Base-by-base conservation (phyloP, 2,797 vertebrate species). In the Otolemur crassicaudatus region DNA sequence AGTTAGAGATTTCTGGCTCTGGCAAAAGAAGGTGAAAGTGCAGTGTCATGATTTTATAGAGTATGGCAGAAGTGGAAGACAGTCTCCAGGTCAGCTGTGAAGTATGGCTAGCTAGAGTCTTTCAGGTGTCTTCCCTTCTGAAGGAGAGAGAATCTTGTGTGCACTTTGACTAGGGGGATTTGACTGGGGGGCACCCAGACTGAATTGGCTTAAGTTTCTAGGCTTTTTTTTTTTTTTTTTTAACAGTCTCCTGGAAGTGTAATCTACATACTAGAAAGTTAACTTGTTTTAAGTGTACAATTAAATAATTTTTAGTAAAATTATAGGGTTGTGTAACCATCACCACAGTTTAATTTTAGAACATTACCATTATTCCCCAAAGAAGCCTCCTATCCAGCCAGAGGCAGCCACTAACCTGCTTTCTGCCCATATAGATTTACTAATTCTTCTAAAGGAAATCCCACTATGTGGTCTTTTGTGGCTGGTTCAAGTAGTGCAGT, bases 271-370 rank as follows among this genome's bases (percentile, higher is more conserved):
- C 58, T 31, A 9, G 31, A 27, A 60, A 46, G 40, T 72, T 56
- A 43, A 29, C 80, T 34, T 34, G 63, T 37, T 40, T 76, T 58
- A 34, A 79, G 60, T 53, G 10, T 43, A 16, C 56, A 49, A n/a
- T 84, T 87, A 72, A 94, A 63, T 92, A 40, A 76, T 73, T 90
- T 94, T 93, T 77, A 34, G 85, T 69, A 49, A 84, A 87, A 73
- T 76, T 29, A 23, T 19, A 87, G 92, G 10, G 67, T 5, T 46
- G 69, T 16, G 46, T 76, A 37, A 61, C 46, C 29, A 2, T 81
- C 76, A 23, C n/a, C 63, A 7, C 31, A 13, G 76, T 76, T 82
- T 46, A 53, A 61, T 53, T 29, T 73, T 85, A 31, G 75, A n/a
- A 63, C 5, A 0, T 46, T 40, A 67, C n/a, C 17, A 0, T 73